These are phyloP conservation scores for Elymnias hypermnestra DNA, from an alignment of 1,140 invertebrate genomes.

Conservation along the genomic window DNA sequence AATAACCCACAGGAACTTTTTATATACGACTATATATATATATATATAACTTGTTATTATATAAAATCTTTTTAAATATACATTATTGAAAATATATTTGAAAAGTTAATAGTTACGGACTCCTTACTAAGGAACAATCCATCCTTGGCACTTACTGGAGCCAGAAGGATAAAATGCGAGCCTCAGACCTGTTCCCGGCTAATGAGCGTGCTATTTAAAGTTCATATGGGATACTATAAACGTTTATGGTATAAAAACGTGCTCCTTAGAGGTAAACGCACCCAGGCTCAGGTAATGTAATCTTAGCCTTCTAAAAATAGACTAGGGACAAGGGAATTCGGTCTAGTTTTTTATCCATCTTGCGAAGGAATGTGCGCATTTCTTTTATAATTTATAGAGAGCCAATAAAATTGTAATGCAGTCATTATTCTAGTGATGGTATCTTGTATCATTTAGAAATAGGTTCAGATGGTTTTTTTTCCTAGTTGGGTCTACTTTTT, in stretches of 20 bases:
- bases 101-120: neutral
- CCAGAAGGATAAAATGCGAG: slow-evolving; percentile 25
- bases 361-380: neutral
- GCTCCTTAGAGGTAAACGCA: slow-evolving; percentile 39
- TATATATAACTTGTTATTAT: no score
- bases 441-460: no score
- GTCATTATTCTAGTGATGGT: neutral
- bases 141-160: neutral
- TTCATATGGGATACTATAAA: slow-evolving; percentile 32
- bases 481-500: no score
- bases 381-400: neutral
- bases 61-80: no score
- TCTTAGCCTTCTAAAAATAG: slow-evolving; percentile 42
- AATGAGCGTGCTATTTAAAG: slow-evolving; percentile 44
- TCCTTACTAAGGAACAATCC: no score
- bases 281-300: slow-evolving; percentile 27
- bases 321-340: slow-evolving; percentile 29
- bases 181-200: slow-evolving; percentile 35
- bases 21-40: no score
- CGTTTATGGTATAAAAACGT: slow-evolving; percentile 41
- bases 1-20: no score
- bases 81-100: no score
- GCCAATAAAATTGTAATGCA: neutral
- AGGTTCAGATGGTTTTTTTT: no score
- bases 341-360: slow-evolving; percentile 27